Conservation (phyloP, 1,140 invertebrate species). For the Apis mellifera region DNA sequence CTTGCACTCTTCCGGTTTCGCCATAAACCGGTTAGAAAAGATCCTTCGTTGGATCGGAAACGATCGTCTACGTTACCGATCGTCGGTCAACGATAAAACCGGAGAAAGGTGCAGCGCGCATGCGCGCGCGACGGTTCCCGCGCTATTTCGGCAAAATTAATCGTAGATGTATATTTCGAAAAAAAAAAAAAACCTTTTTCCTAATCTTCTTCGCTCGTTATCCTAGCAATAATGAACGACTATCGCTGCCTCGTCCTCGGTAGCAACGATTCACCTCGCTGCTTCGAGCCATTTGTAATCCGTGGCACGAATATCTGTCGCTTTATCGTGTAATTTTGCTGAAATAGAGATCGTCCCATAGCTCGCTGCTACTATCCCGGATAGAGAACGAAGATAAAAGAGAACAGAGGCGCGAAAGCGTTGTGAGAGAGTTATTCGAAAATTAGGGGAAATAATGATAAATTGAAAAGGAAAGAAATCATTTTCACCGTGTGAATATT, state of each 20-base stretch:
- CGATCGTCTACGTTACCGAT: neutral
- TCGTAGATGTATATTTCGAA: slow-evolving; percentile 18
- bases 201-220: slow-evolving; percentile 34
- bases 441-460: neutral
- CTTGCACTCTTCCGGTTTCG: neutral
- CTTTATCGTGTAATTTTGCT: slow-evolving; percentile 39
- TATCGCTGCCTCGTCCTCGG: no score
- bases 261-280: slow-evolving; percentile 20
- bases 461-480: neutral
- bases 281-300: neutral
- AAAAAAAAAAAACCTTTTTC: slow-evolving; percentile 1
- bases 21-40: neutral
- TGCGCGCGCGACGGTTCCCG: slow-evolving; percentile 2
- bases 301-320: neutral
- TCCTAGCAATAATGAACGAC: slow-evolving; percentile 47
- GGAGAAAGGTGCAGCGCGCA: neutral
- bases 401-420: slow-evolving; percentile 13
- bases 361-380: neutral
- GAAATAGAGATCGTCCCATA: slow-evolving; percentile 38
- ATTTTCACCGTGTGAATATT: neutral
- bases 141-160: slow-evolving; percentile 55
- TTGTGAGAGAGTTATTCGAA: neutral
- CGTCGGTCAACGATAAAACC: neutral
- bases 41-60: neutral
- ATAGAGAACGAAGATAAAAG: slow-evolving; percentile 15